Evolutionary conservation across 2,797 vertebrate species (phyloP).

Genomic region (Xiphorhynchus erythropygius): DNA sequence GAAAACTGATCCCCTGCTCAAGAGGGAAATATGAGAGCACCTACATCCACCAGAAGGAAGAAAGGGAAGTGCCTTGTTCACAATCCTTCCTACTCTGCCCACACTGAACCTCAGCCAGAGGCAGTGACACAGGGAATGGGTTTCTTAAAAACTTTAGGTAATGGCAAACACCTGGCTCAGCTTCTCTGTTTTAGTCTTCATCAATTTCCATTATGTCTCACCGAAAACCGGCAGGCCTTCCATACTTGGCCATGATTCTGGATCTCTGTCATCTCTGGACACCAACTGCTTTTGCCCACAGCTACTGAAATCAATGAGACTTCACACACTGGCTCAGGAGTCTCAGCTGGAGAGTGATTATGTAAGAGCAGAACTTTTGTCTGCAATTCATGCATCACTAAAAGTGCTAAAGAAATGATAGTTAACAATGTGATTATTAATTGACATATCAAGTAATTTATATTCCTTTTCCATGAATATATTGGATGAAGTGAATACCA

Average conservation of each 20-base stretch:
- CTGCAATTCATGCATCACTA: not conserved
- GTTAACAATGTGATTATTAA: not conserved
- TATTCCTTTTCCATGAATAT: not conserved
- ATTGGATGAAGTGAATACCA: not conserved
- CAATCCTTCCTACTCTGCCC: conserved; percentile 22
- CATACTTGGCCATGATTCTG: not conserved
- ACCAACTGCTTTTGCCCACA: not conserved
- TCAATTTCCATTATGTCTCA: not conserved
- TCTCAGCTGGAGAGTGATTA: not conserved
- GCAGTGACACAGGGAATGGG: not conserved
- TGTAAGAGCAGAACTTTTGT: not conserved
- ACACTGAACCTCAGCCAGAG: not conserved
- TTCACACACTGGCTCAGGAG: not conserved
- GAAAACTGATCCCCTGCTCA: conserved; percentile 27
- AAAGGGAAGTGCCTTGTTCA: conserved; percentile 53
- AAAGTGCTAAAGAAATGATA: not conserved
- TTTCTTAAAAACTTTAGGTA: not conserved
- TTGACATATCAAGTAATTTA: not conserved
- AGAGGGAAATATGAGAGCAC: conserved; percentile 38
- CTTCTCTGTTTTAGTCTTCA: not conserved
- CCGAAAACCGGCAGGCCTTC: not conserved
- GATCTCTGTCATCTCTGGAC: not conserved
- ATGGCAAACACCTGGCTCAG: not conserved
- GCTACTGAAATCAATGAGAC: not conserved
- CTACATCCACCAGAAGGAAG: conserved; percentile 19